Evolutionary conservation across 2,888 invertebrate genomes (phyloP).

Genomic region (Timema podura): DNA sequence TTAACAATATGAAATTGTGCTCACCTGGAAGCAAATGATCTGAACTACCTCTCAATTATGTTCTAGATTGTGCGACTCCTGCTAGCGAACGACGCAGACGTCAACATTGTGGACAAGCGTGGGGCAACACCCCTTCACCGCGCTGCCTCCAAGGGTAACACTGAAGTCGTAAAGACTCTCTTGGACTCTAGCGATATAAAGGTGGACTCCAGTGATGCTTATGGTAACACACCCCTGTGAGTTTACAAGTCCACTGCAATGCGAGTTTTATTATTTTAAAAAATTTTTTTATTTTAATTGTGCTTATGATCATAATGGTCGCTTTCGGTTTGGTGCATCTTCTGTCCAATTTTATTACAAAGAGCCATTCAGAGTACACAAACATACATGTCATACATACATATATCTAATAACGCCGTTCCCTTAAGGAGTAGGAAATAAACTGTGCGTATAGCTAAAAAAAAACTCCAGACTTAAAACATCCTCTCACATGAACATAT

Average conservation of each 20-base stretch:
- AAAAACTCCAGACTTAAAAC: no score
- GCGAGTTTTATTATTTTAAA: slow-evolving; percentile 10
- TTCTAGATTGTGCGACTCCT: slow-evolving; percentile 62
- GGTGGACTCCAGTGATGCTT: slow-evolving; percentile 54
- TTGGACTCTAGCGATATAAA: slow-evolving; percentile 47
- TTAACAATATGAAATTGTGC: no score
- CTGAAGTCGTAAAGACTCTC: slow-evolving; percentile 62
- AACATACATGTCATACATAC: no score
- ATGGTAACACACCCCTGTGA: slow-evolving; percentile 73
- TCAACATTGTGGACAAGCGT: slow-evolving; percentile 63
- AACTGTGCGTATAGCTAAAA: no score
- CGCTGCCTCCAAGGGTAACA: slow-evolving; percentile 72
- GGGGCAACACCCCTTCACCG: slow-evolving; percentile 74
- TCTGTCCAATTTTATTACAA: no score
- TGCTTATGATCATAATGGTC: not conserved
- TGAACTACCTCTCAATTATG: no score
- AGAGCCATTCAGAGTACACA: no score
- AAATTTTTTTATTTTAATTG: slow-evolving; percentile 13
- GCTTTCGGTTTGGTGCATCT: no score
- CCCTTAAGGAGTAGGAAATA: no score
- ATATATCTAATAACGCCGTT: no score
- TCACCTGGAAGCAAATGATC: no score
- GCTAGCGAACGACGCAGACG: slow-evolving; percentile 62
- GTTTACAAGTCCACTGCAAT: slow-evolving; percentile 37
- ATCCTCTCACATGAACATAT: no score